Base-by-base conservation (phyloP, 2,888 invertebrate species). In the Chorisops tibialis region DNA sequence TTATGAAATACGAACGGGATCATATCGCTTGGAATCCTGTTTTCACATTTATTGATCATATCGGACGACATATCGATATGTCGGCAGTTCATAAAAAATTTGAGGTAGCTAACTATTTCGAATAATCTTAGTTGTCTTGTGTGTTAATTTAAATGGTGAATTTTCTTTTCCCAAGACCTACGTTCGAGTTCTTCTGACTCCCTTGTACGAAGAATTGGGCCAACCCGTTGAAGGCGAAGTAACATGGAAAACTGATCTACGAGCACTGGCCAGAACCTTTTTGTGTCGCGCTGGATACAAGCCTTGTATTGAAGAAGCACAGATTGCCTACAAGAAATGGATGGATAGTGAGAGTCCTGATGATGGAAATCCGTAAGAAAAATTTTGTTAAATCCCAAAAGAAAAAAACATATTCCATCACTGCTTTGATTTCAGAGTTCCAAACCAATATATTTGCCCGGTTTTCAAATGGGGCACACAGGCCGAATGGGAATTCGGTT, bases 1-100 rank as follows among this genome's bases (percentile, higher is more conserved):
- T 91, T 70, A 77, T 91, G 72, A 85, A 83, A 70, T 80, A 84
- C 49, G 91, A 91, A 74, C 81, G 86, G 24, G 84, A 88, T 65
- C 87, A 88, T 67, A 76, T 89, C 0, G 90, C 90, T 0, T 92
- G 91, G 91, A 87, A 89, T 72, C 89, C 90, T 0, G 85, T 90
- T 7, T 91, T 91, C 70, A 89, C 89, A 2, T 87, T 91, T 81
- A 87, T 91, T 49, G 91, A 91, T 73, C 90, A 91, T 69, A 83
- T 91, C 59, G 88, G 89, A 30, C 81, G 87, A 64, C 88, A 88
- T 68, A 87, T 91, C 68, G 85, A 87, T 66, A 83, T 83, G 69
- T 83, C 81, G 62, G 82, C 80, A 7, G 82, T 87, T 67, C 81
- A 87, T 63, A 81, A 82, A 39, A 89, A 89, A 72, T 90, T 91